phyloP scores from a whole-genome alignment of 1,140 invertebrate species.

The Zaprionus ornatus region DNA sequence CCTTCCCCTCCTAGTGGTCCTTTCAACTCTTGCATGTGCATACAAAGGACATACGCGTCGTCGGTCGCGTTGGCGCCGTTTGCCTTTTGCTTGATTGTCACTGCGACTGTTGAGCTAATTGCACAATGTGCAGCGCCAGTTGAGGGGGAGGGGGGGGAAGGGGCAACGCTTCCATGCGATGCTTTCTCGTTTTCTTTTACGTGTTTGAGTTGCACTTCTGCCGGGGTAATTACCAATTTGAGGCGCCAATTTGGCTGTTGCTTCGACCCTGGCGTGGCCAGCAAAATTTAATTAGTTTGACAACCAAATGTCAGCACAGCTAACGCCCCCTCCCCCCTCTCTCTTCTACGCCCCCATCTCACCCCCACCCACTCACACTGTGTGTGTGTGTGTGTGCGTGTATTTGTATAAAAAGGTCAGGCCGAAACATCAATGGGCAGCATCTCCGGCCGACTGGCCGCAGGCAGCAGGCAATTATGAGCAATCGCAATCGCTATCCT shows the following conservation, averaged over 20 bases:
- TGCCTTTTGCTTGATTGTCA: conserved; percentile 71
- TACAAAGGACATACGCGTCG: conserved; percentile 63
- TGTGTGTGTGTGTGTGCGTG: conserved; percentile 28
- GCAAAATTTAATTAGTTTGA: conserved; percentile 81
- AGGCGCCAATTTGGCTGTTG: conserved; percentile 72
- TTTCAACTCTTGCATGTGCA: conserved; percentile 24
- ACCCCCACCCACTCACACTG: not conserved
- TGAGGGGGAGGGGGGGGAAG: not conserved
- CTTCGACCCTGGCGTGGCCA: conserved; percentile 53
- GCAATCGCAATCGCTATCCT: conserved; percentile 65
- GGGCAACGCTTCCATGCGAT: conserved; percentile 8
- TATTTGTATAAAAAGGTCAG: conserved; percentile 14
- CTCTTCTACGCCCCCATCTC: not conserved
- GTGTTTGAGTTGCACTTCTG: conserved; percentile 79
- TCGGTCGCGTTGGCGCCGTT: conserved; percentile 62
- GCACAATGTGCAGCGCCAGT: conserved; percentile 58
- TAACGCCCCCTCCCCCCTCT: conserved; percentile 8
- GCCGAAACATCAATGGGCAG: conserved; percentile 13
- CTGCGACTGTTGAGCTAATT: conserved; percentile 66
- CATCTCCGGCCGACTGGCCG: conserved; percentile 46
- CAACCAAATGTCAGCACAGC: conserved; percentile 62
- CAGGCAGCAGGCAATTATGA: conserved; percentile 73
- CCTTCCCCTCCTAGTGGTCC: not conserved
- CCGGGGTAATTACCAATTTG: conserved; percentile 77
- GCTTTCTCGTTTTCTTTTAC: conserved; percentile 62